Percentiles rank a stretch among this genome's conserved stretches.
Evolutionary conservation across 1,140 invertebrate genomes (phyloP).

Genomic region (Saccostrea echinata): DNA sequence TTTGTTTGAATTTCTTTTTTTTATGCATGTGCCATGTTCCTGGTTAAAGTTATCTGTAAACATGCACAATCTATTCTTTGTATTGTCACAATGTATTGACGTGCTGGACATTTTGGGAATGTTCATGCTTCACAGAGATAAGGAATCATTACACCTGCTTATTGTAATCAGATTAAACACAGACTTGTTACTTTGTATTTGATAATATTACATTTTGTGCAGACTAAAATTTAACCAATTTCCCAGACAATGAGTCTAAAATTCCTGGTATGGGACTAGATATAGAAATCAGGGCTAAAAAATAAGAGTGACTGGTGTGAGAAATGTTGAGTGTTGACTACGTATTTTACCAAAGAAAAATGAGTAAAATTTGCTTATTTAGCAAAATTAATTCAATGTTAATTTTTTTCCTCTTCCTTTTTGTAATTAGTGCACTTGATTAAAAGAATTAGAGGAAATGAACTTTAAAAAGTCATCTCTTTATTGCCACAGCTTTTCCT

Average conservation of each 20-base stretch:
- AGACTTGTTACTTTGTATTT: constrained; percentile 13
- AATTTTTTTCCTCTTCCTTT: not conserved
- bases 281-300: not conserved
- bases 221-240: not conserved
- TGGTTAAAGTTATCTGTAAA: not conserved
- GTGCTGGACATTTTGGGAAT: not conserved
- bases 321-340: not conserved
- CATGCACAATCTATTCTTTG: not conserved
- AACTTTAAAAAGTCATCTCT: not conserved
- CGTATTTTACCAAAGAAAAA: not conserved
- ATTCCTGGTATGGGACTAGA: not conserved
- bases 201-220: not conserved
- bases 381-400: not conserved
- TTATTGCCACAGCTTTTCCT: not conserved
- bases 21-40: not conserved
- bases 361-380: not conserved
- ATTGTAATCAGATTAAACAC: constrained; percentile 15
- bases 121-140: not conserved
- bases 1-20: not conserved
- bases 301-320: not conserved
- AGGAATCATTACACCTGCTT: constrained; percentile 2
- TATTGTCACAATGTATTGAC: not conserved
- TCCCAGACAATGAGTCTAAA: not conserved
- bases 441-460: not conserved
- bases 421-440: not conserved